Evolutionary conservation across 2,113 vertebrate species (phyloP).

Genomic region (Typhlomys cinereus): DNA sequence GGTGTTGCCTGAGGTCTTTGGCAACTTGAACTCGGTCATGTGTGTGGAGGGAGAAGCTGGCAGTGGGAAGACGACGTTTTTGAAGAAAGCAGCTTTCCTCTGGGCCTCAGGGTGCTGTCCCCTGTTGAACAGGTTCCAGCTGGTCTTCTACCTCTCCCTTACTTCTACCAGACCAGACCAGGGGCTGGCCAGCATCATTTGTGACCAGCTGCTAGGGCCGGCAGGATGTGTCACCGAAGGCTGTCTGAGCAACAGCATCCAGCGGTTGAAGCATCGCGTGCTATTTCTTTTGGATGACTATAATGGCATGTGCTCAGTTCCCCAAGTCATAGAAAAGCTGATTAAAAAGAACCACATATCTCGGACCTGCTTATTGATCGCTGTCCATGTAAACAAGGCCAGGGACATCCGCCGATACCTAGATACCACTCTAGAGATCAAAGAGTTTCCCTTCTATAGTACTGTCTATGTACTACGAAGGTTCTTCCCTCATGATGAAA

Average conservation of each 20-base stretch:
- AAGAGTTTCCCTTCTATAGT: conserved; percentile 73
- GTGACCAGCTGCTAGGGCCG: conserved; percentile 54
- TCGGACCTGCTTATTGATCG: conserved; percentile 64
- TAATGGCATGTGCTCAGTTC: conserved; percentile 27
- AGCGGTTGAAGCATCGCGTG: conserved; percentile 65
- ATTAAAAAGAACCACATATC: conserved; percentile 68
- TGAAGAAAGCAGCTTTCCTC: conserved; percentile 75
- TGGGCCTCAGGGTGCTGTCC: conserved; percentile 79
- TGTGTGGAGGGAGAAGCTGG: conserved; percentile 79
- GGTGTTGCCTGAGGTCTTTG: conserved; percentile 67
- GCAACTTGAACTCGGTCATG: conserved; percentile 62
- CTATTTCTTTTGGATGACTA: conserved; percentile 78
- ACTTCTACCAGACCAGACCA: not conserved
- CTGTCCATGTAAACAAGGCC: conserved; percentile 28
- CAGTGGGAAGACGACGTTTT: conserved; percentile 73
- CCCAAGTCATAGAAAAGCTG: conserved; percentile 57
- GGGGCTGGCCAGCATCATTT: conserved; percentile 60
- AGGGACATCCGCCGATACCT: conserved; percentile 62
- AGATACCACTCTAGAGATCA: conserved; percentile 44
- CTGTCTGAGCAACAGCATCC: conserved; percentile 42
- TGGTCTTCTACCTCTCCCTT: conserved; percentile 80
- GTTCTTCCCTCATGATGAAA: conserved; percentile 49
- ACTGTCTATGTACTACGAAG: conserved; percentile 58
- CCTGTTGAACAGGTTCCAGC: conserved; percentile 72
- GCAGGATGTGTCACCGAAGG: conserved; percentile 52